Base-by-base conservation (phyloP, 2,888 invertebrate species). In the Cylindroiulus punctatus region DNA sequence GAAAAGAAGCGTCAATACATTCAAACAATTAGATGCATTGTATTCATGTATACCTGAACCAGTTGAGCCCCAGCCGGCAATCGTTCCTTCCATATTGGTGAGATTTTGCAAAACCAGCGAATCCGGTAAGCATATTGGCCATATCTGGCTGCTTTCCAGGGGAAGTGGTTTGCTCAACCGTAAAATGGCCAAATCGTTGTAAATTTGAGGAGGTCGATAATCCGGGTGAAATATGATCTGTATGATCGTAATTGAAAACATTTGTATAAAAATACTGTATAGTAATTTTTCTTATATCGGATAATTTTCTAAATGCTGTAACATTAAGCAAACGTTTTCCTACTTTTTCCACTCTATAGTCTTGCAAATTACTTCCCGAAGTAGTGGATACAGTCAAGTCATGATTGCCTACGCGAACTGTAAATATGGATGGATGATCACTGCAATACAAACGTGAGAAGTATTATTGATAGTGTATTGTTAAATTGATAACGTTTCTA, bases 201-300 rank as follows among this genome's bases (percentile, higher is more conserved):
- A 86, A 36, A 86, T 65, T 47, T 86, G 86, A n/a, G 86, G 86
- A 36, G 86, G 86, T 47, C 81, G 83, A 86, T 86, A 86, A 57
- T 84, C 84, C 14, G 86, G 86, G 84, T 86, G 86, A 40, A 83
- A 83, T 83, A 83, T 83, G 44, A 84, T 52, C 84, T 84, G 22
- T 2, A 76, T 47, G 40, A 8, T 7, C 19, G 30, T 14, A 36
- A 8, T 0, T 26, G 10, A 83, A 76, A 76, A 76, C 76, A 76
- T 30, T 76, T 26, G 76, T 17, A 76, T 76, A 76, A 10, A 44
- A 44, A 44, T 8, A 44, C 14, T 12, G 40, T 8, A 8, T 44
- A 65, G 22, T 65, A 10, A 26, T 12, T 26, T 65, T 65, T 1
- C 19, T 26, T 65, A 3, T 26, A 22, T 47, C 14, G 14, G 22